Conservation (phyloP, 2,797 vertebrate genomes). For the Falco concolor region DNA sequence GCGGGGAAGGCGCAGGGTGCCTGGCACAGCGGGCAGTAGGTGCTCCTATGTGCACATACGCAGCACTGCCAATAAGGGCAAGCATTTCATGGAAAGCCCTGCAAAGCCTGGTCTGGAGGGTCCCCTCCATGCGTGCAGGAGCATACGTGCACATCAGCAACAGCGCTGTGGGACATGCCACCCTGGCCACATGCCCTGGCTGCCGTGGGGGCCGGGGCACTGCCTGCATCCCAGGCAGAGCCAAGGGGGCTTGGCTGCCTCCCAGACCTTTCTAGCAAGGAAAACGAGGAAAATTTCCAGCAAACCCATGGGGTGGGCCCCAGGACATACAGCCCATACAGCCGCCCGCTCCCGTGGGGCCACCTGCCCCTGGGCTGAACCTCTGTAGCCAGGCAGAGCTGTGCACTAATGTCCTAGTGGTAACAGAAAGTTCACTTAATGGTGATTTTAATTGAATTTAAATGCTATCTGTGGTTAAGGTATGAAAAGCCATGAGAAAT, state of each 20-base stretch:
- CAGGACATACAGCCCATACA: rapidly evolving
- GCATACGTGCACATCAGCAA: rapidly evolving
- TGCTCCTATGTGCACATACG: neutral
- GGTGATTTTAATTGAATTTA: neutral
- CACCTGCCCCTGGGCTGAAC: neutral
- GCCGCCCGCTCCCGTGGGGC: rapidly evolving
- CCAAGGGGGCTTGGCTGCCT: rapidly evolving
- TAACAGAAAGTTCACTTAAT: neutral
- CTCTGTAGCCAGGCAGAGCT: rapidly evolving
- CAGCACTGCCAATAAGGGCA: neutral
- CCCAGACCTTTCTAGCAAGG: neutral
- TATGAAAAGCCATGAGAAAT: neutral
- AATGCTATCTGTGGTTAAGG: neutral
- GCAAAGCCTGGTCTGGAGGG: neutral
- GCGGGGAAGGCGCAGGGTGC: neutral
- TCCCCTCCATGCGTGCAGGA: rapidly evolving
- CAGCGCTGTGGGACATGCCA: rapidly evolving
- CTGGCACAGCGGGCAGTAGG: rapidly evolving
- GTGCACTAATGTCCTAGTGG: rapidly evolving
- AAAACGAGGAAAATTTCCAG: neutral
- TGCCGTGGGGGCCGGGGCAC: neutral
- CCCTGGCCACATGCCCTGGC: too few relatives aligned
- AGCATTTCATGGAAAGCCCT: neutral
- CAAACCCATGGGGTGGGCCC: neutral
- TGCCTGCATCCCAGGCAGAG: neutral